Base-by-base conservation (phyloP, 2,888 invertebrate genomes). In the Keiferia lycopersicella region DNA sequence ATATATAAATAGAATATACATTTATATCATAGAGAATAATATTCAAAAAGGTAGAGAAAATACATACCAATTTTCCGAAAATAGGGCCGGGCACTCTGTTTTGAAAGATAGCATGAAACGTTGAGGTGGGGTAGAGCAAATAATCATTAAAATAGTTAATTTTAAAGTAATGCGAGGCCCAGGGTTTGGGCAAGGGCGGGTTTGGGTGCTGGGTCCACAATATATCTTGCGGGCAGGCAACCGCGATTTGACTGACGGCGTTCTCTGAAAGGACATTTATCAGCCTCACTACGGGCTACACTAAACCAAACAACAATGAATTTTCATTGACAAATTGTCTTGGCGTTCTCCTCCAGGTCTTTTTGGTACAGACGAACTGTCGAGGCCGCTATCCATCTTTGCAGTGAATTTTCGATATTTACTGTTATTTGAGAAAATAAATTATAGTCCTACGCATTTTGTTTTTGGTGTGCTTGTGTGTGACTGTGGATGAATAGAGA, bases 171-270 rank as follows among this genome's bases (percentile, higher is more conserved):
- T 78, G 74, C 77, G 70, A 73, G 79, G 81, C 78, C 76, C 73
- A 78, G 76, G 79, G 76, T 84, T 86, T 87, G 80, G 84, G 80
- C 82, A 81, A 86, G 88, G 88, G 77, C 82, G 85, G 81, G 56
- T 56, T 56, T 26, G 51, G 51, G 45, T 45, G 45, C 45, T 45
- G 45, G 90, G 88, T 87, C 87, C 84, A 88, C 86, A 91, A 91
- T 91, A 90, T 88, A 91, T 91, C 91, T 90, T 90, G 89, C 80
- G 90, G 88, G 84, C 88, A 87, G 87, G 88, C 89, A 89, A 89
- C 91, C 90, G 88, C 91, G 88, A 87, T 89, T 90, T 91, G 91
- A 90, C 87, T 90, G 91, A 91, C 91, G 88, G 88, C 87, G 84
- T 80, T 80, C 87, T 85, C 87, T 89, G 90, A 91, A 88, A 87